phyloP scores from a whole-genome alignment of 2,888 invertebrate species.

The Conchocele bisecta region DNA sequence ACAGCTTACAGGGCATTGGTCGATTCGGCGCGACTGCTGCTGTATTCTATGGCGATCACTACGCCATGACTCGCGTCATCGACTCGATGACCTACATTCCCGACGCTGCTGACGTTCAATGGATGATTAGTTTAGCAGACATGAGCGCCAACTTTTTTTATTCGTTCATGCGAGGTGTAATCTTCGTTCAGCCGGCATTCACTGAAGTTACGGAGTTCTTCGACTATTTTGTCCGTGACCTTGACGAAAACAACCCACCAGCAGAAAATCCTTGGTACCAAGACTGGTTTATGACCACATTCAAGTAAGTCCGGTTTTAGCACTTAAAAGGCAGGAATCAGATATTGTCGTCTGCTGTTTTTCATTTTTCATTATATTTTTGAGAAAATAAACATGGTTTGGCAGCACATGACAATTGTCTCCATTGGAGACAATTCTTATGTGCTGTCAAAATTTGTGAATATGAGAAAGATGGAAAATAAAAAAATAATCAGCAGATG shows the following conservation, averaged over 20 bases:
- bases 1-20: conserved; percentile 25
- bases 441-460: no score
- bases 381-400: no score
- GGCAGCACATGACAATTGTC: no score
- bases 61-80: conserved; percentile 38
- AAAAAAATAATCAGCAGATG: no score
- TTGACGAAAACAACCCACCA: conserved; percentile 56
- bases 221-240: conserved; percentile 62
- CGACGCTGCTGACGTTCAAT: conserved; percentile 65
- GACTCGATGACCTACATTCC: conserved; percentile 49
- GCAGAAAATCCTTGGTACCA: conserved; percentile 75
- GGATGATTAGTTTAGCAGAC: conserved; percentile 68
- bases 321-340: no score
- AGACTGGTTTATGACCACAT: conserved; percentile 78
- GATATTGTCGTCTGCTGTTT: no score
- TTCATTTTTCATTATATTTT: no score
- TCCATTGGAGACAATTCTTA: no score
- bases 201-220: conserved; percentile 69
- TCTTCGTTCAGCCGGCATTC: conserved; percentile 60
- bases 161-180: conserved; percentile 59
- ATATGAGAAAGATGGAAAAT: no score
- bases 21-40: conserved; percentile 59
- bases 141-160: conserved; percentile 42
- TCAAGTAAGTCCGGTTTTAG: conserved; percentile 41
- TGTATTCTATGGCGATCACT: conserved; percentile 55